Percentiles rank a stretch among this genome's conserved stretches.
phyloP scores from a whole-genome alignment of 2,113 vertebrate genomes.

The Podiceps cristatus region DNA sequence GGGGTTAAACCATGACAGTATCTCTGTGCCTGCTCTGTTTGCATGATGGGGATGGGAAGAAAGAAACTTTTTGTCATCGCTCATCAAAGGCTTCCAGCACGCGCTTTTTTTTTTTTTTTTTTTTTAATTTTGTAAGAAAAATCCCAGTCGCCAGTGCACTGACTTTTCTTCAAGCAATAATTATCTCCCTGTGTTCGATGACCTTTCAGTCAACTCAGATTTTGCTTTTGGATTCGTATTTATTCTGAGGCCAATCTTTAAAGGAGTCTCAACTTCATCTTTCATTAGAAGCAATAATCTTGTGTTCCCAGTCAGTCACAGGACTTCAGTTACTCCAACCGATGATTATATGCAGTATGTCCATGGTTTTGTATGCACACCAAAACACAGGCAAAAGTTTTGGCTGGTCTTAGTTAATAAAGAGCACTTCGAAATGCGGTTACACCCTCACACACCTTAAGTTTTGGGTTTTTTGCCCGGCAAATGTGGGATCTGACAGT shows the following conservation, averaged over 20 bases:
- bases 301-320: neutral
- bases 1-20: neutral
- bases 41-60: neutral
- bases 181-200: constrained; percentile 25
- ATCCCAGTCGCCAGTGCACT: too few species aligned
- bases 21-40: neutral
- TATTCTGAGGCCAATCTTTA: neutral
- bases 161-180: neutral
- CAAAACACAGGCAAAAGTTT: neutral
- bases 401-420: neutral
- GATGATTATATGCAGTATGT: fast-evolving
- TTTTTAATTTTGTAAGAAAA: neutral
- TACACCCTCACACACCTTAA: neutral
- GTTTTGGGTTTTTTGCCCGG: neutral
- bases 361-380: neutral
- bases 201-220: constrained; percentile 49
- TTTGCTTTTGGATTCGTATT: neutral
- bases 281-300: neutral
- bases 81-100: neutral
- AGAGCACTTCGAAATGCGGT: neutral
- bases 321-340: neutral
- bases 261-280: neutral
- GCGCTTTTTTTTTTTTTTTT: neutral
- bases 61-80: neutral
- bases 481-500: neutral